A percentile compares a stretch with the other conserved stretches of the same genome.
These are phyloP conservation scores for Philonicus albiceps DNA, from an alignment of 2,888 invertebrate species.

Conservation along the genomic window DNA sequence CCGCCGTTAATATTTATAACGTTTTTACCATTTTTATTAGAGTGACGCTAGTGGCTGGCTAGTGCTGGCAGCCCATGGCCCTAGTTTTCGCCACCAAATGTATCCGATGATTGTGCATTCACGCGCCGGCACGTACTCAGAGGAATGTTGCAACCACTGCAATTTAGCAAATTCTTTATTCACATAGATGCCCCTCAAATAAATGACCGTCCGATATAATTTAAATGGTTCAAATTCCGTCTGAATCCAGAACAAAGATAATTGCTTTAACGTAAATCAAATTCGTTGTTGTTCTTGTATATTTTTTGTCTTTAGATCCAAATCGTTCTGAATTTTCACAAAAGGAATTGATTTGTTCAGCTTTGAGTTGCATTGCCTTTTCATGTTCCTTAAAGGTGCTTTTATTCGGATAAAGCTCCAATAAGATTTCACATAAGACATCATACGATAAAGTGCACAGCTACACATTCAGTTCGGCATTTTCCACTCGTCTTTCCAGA, in stretches of 20 bases:
- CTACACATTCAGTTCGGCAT: not conserved
- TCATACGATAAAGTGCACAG: not conserved
- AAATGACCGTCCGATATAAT: not conserved
- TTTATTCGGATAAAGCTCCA: not conserved
- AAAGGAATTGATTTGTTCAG: not conserved
- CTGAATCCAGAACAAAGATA: not conserved
- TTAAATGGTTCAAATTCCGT: not conserved
- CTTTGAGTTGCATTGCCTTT: not conserved
- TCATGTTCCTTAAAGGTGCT: not conserved
- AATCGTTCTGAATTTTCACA: not conserved
- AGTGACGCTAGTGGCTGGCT: not conserved
- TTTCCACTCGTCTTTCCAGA: not conserved
- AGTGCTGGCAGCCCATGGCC: not conserved
- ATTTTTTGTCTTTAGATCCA: not conserved
- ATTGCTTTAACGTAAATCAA: not conserved
- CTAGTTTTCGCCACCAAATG: not conserved
- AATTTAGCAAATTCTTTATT: not conserved
- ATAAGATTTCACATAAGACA: not conserved
- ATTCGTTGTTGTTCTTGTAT: not conserved
- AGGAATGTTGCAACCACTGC: not conserved
- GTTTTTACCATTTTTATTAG: conserved; percentile 24
- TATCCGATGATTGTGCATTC: not conserved
- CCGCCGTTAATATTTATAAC: conserved; percentile 31
- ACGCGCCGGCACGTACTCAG: not conserved
- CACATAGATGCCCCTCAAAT: not conserved